Evolutionary conservation across 2,797 vertebrate genomes (phyloP), one percentile per base, ranked within the genome.

Genomic region (Channallabes apus): DNA sequence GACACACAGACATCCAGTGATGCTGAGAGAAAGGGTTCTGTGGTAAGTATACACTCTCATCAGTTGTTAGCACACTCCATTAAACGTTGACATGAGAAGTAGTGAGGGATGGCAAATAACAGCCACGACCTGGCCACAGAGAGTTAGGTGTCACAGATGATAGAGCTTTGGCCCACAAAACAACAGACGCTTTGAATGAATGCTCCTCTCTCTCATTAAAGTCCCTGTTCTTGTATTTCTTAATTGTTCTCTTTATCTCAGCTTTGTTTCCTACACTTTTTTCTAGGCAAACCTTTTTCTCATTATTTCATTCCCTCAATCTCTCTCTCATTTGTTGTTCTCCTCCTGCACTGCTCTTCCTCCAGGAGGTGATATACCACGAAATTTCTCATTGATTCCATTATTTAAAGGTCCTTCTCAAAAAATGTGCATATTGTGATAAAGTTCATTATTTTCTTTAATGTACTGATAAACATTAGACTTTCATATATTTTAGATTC

Each of bases 311-410:
- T 11, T 32, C 18, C 56, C 20, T 62, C 18, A 54, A 24, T 76
- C 4, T 2, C 8, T n/a, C 20, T 67, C 51, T 11, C 35, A 20
- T 38, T n/a, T 67, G 17, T 61, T 71, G 12, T n/a, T 62, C 35
- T 32, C 38, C 46, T n/a, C 59, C 58, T 41, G 72, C 18, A 73
- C 32, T 80, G 41, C 67, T 56, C 58, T 75, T 72, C 41, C 84
- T 81, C 15, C 78, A 75, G 46, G 29, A 85, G 68, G 56, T 85
- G 76, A 89, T 71, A 68, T 82, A 78, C 82, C 86, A 80, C 76
- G 35, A 24, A 41, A 83, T 78, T n/a, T n/a, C n/a, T n/a, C n/a
- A n/a, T n/a, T n/a, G n/a, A n/a, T n/a, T n/a, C n/a, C n/a, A n/a
- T n/a, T n/a, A n/a, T n/a, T n/a, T n/a, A n/a, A n/a, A n/a, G n/a